Base-by-base conservation (phyloP, 1,140 invertebrate species). In the Philotrypesis tridentata region DNA sequence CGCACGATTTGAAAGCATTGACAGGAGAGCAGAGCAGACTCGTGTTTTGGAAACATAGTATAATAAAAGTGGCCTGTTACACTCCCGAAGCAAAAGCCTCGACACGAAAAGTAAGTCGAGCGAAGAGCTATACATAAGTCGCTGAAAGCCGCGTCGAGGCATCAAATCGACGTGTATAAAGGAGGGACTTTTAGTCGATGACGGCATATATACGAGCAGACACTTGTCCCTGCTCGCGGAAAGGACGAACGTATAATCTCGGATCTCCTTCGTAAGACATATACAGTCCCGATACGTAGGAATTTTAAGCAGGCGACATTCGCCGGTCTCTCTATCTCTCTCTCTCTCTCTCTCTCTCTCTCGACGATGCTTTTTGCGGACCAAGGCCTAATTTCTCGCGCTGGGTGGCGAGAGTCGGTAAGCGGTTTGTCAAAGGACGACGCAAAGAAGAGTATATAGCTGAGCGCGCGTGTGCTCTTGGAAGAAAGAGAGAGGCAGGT, bases 281-380 rank as follows among this genome's bases (percentile, higher is more conserved):
- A 70, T 80, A n/a, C n/a, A 43, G 77, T 85, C 83, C 82, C 86
- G 81, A 81, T 86, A 65, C 85, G 74, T 37, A 85, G 84, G 88
- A 90, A 89, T 89, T 88, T 90, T 89, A 90, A 89, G 86, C 89
- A 89, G 88, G 70, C 82, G 60, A 83, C n/a, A 80, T 83, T 83
- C 85, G 21, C 48, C 86, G 84, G 84, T 55, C n/a, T 37, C 78
- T 55, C n/a, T n/a, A n/a, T n/a, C n/a, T n/a, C n/a, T n/a, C n/a
- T n/a, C n/a, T n/a, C n/a, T n/a, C n/a, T n/a, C n/a, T n/a, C n/a
- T n/a, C n/a, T n/a, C n/a, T n/a, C n/a, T n/a, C n/a, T n/a, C n/a
- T n/a, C n/a, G 48, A 55, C 48, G 21, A 55, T 3, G 21, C 81
- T 89, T 89, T 90, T 89, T 89, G 82, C 84, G 82, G 82, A 85